Base-by-base conservation (phyloP, 1,140 invertebrate genomes). In the Pseudomyrmex pallidus region DNA sequence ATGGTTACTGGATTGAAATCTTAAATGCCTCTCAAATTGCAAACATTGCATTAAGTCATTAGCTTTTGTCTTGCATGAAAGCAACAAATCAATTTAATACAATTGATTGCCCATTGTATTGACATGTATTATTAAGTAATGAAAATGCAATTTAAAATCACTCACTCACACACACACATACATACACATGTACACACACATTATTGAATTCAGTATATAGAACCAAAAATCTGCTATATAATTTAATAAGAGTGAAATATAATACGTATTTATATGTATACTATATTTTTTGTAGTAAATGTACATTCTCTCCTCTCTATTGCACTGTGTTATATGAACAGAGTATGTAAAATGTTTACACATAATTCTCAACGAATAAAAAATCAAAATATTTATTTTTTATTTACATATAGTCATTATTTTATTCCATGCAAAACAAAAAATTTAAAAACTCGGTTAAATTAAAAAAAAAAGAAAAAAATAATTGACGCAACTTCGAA, bases 1-100 rank as follows among this genome's bases (percentile, higher is more conserved):
- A 99, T 95, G 98, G 98, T 57, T 99, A 99, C 93, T 99, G 98
- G 98, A 99, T 99, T 90, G 98, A 99, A 95, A 98, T 99, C 82
- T 96, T 99, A 76, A 98, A 96, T 91, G 93, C 95, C 44, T 93
- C 95, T 66, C 93, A 91, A 13, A 93, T 96, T 77, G 87, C 89
- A 54, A 91, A 89, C 72, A 90, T 91, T 59, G 73, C 85, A n/a
- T 64, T 91, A 68, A 84, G 86, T 70, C 90, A 91, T 78, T 90
- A 90, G 85, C 72, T 59, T 25, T 25, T 85, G 74, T 76, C 63
- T 64, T 82, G 57, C 12, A 70, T 15, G 8, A 15, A 57, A 64
- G 22, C 46, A 73, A 54, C 73, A 73, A 83, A 70, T 77, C 20
- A 57, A 35, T 74, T 64, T 44, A 87, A 48, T 72, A 48, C 68